A percentile compares a stretch with the other conserved stretches of the same genome.
phyloP scores from a whole-genome alignment of 1,140 invertebrate species.

The Spodoptera frugiperda region DNA sequence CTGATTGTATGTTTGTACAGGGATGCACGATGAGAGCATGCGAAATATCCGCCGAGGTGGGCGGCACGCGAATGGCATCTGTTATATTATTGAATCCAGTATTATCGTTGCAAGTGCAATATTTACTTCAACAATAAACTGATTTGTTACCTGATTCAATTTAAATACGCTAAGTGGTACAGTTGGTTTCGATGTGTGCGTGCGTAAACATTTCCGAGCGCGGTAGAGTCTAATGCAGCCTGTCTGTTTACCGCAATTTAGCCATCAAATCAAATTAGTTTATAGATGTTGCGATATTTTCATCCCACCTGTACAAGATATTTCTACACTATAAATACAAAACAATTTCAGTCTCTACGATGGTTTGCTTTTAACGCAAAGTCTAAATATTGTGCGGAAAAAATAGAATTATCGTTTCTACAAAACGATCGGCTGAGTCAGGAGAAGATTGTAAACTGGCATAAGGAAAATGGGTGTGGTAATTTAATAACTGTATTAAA shows the following conservation, averaged over 20 bases:
- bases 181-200: neutral
- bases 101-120: slow-evolving; percentile 64
- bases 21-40: slow-evolving; percentile 61
- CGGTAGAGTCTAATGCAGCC: neutral
- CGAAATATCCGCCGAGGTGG: slow-evolving; percentile 64
- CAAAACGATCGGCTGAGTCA: neutral
- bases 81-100: slow-evolving; percentile 68
- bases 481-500: slow-evolving; percentile 11
- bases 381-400: slow-evolving; percentile 25
- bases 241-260: slow-evolving; percentile 31
- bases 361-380: slow-evolving; percentile 5
- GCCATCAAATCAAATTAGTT: slow-evolving; percentile 30
- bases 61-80: slow-evolving; percentile 68
- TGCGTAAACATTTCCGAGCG: slow-evolving; percentile 3
- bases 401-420: slow-evolving; percentile 1
- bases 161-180: slow-evolving; percentile 27
- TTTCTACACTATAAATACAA: slow-evolving; percentile 16
- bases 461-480: neutral
- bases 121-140: slow-evolving; percentile 35
- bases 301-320: slow-evolving; percentile 28
- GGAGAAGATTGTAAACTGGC: neutral
- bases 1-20: slow-evolving; percentile 67
- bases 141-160: slow-evolving; percentile 45
- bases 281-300: slow-evolving; percentile 30
- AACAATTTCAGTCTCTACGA: neutral